Percentiles rank a stretch among this genome's conserved stretches.
These are phyloP conservation scores for Tetragonula clypearis DNA, from an alignment of 1,140 invertebrate genomes.

Conservation along the genomic window DNA sequence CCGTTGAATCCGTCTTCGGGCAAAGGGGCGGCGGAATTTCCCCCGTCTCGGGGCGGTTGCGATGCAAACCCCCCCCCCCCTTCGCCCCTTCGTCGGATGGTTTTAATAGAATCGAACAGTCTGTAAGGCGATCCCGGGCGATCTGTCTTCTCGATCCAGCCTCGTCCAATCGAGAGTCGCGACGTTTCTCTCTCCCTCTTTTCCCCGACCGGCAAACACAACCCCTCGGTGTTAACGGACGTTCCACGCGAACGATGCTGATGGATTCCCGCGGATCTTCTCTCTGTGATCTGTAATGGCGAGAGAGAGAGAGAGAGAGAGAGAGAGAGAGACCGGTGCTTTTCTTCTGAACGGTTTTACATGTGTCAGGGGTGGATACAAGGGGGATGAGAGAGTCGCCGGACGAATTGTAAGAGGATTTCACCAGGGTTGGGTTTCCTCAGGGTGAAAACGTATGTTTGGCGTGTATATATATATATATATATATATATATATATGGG, in stretches of 20 bases:
- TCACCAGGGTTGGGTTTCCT: neutral
- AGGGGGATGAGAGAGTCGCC: slow-evolving; percentile 9
- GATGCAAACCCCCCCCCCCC: neutral
- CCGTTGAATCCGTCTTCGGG: neutral
- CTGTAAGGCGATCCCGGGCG: slow-evolving; percentile 74
- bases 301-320: neutral
- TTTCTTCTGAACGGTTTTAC: slow-evolving; percentile 13
- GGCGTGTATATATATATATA: too few species aligned
- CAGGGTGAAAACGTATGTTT: too few species aligned
- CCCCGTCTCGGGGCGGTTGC: neutral
- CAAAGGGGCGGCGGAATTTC: neutral
- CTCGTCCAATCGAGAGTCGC: slow-evolving; percentile 69
- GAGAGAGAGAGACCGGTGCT: neutral
- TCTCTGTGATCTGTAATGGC: slow-evolving; percentile 34
- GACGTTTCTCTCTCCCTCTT: slow-evolving; percentile 40
- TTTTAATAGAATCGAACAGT: slow-evolving; percentile 76
- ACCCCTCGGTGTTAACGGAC: slow-evolving; percentile 51
- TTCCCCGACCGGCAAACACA: slow-evolving; percentile 49
- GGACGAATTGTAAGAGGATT: neutral
- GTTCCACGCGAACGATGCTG: slow-evolving; percentile 47
- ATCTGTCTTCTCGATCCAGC: slow-evolving; percentile 72
- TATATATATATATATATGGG: too few species aligned
- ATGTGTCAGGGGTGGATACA: neutral
- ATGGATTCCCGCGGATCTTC: slow-evolving; percentile 58
- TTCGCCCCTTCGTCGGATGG: slow-evolving; percentile 18